Percentiles rank a stretch among this genome's conserved stretches.
These are phyloP conservation scores for Oscheius sp. DNA, from an alignment of 2,888 invertebrate genomes.

Conservation along the genomic window DNA sequence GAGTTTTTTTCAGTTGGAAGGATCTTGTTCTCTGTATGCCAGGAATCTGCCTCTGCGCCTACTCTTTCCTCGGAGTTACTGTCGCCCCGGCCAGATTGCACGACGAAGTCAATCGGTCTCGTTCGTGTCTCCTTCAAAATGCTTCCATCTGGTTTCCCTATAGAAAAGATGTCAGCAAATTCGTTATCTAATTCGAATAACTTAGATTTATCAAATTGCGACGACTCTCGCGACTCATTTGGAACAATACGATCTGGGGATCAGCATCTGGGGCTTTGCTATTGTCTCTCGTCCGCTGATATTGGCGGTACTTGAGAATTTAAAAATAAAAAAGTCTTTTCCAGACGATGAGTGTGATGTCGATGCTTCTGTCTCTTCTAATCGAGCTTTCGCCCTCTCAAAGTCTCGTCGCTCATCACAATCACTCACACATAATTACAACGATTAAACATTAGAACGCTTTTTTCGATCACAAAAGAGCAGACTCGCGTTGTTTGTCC, in stretches of 20 bases:
- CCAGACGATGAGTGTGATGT: conserved; percentile 49
- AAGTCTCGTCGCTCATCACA: conserved; percentile 19
- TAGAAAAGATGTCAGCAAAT: conserved; percentile 42
- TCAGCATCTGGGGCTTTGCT: conserved; percentile 51
- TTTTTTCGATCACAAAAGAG: too few relatives aligned
- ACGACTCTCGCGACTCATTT: conserved; percentile 38
- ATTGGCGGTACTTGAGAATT: conserved; percentile 43
- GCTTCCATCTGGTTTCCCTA: conserved; percentile 54
- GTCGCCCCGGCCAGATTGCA: conserved; percentile 50
- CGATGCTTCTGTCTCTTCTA: conserved; percentile 48
- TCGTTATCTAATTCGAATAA: neutral
- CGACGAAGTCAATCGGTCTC: conserved; percentile 68
- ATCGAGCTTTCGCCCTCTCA: conserved; percentile 41
- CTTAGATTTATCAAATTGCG: conserved; percentile 31
- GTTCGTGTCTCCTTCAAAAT: conserved; percentile 50
- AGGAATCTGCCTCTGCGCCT: conserved; percentile 43
- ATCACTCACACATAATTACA: conserved; percentile 11
- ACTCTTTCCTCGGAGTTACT: conserved; percentile 46
- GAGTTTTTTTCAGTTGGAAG: conserved; percentile 17
- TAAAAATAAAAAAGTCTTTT: conserved; percentile 3
- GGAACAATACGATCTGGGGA: conserved; percentile 42
- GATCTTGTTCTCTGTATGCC: conserved; percentile 48
- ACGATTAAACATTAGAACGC: conserved; percentile 1
- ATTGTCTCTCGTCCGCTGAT: conserved; percentile 45
- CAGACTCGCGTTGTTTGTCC: too few relatives aligned